These are phyloP conservation scores for Galeopsomyia nigrocyanea DNA, from an alignment of 2,888 invertebrate species.

Conservation along the genomic window DNA sequence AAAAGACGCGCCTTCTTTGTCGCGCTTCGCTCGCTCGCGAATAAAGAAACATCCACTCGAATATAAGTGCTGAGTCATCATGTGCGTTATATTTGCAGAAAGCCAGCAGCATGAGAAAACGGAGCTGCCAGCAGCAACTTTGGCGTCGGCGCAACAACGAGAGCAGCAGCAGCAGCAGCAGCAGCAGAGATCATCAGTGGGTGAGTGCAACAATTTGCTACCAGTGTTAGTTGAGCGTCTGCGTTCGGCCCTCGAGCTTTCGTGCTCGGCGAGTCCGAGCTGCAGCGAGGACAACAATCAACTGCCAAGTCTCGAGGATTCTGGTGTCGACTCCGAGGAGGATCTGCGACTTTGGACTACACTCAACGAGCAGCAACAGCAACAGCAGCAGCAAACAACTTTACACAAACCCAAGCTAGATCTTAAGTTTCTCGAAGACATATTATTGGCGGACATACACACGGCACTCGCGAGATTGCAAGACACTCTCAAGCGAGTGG, in stretches of 20 bases:
- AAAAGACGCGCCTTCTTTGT: constrained; percentile 39
- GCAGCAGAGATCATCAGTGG: constrained; percentile 57
- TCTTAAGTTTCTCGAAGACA: constrained; percentile 71
- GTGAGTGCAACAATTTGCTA: constrained; percentile 68
- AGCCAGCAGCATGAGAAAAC: constrained; percentile 44
- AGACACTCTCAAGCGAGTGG: constrained; percentile 75
- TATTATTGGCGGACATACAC: constrained; percentile 82
- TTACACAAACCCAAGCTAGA: constrained; percentile 61
- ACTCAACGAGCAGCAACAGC: constrained; percentile 43
- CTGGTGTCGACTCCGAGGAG: constrained; percentile 74
- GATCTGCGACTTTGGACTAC: constrained; percentile 73
- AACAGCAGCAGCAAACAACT: constrained; percentile 22
- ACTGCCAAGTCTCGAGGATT: constrained; percentile 56
- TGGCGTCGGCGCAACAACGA: constrained; percentile 9
- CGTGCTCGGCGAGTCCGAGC: constrained; percentile 53
- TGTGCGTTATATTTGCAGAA: constrained; percentile 50
- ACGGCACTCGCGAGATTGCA: constrained; percentile 82
- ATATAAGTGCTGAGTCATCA: constrained; percentile 31
- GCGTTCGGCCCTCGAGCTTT: constrained; percentile 66
- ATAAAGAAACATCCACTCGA: constrained; percentile 2
- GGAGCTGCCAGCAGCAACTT: constrained; percentile 27
- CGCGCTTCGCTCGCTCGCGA: not conserved
- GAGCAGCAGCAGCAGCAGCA: constrained; percentile 56
- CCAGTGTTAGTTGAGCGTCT: constrained; percentile 69
- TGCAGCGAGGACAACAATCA: constrained; percentile 53